Evolutionary conservation across 2,888 invertebrate species (phyloP), one percentile per base, ranked within the genome.

Genomic region (Metalampra italica): DNA sequence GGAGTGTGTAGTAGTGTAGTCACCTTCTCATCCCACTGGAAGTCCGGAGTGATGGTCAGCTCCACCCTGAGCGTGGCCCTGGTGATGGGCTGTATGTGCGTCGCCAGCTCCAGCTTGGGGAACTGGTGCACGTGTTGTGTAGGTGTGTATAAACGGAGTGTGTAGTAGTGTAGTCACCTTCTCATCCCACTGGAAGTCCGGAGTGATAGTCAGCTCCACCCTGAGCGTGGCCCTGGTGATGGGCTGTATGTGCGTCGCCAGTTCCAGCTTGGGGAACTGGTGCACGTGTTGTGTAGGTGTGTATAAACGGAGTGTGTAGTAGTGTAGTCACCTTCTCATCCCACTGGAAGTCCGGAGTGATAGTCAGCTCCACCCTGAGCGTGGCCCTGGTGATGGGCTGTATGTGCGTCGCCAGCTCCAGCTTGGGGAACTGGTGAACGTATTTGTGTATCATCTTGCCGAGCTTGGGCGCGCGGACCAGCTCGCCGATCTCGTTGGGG

Each of bases 181-280:
- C 55, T 98, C 98, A 64, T 99, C 99, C 99, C 99, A 99, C 70
- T 98, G 97, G 82, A 99, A 99, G 84, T 99, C 99, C 0, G 99
- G 99, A 0, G 98, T 98, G 51, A 99, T 97, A 0, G 98, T 98
- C 12, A 99, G 86, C 81, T 99, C 99, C 0, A 99, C 98, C 97
- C 97, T 91, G 13, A 99, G 86, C 0, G 98, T 98, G 1, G 96
- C 94, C 47, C 96, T 82, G 0, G 99, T 99, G 56, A 99, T 97
- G 0, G 99, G 99, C 77, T 99, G 98, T 61, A 99, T 98, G 74
- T 99, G 98, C 0, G 99, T 98, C 0, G 97, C 95, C 7, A 99
- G 87, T 75, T 99, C 98, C 52, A 99, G 78, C 78, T 98, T 98
- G 0, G 99, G 99, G 71, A 98, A 97, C 84, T 98, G 98, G 78